These are phyloP conservation scores for Laterallus jamaicensis DNA, from an alignment of 2,113 vertebrate species.

Conservation along the genomic window DNA sequence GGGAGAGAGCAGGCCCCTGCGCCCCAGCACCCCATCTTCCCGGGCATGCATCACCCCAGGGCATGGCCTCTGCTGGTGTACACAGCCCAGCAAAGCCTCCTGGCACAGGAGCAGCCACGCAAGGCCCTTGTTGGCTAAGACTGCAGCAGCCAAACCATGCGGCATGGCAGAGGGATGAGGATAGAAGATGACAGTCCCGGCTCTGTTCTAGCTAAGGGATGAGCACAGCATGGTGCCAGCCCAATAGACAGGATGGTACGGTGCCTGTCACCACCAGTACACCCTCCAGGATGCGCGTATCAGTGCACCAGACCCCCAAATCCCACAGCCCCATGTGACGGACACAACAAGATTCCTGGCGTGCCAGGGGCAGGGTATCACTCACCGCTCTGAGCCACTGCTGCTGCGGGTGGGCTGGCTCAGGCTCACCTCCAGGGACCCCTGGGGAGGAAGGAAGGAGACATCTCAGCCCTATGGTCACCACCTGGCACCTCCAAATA, in stretches of 20 bases:
- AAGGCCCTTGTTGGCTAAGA: neutral
- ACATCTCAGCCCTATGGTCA: neutral
- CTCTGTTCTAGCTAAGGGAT: neutral
- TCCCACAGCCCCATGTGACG: accelerated
- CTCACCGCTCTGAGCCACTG: conserved; percentile 90
- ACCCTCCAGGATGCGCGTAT: neutral
- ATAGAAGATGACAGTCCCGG: accelerated
- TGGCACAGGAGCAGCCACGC: neutral
- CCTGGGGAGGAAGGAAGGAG: conserved; percentile 71
- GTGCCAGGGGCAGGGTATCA: accelerated
- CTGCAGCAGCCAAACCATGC: neutral
- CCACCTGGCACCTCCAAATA: accelerated
- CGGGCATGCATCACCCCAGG: neutral
- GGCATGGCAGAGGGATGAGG: neutral
- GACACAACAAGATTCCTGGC: accelerated
- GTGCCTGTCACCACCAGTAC: neutral
- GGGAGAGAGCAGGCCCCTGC: conserved; percentile 21
- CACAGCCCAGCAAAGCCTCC: neutral
- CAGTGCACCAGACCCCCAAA: neutral
- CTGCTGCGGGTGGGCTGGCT: conserved; percentile 85
- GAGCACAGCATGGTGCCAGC: neutral
- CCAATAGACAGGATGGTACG: neutral
- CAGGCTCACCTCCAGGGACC: conserved; percentile 85
- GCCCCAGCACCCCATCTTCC: neutral
- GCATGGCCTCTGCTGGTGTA: neutral